A percentile compares a stretch with the other conserved stretches of the same genome.
phyloP scores from a whole-genome alignment of 2,113 vertebrate species.

The Lophius piscatorius region DNA sequence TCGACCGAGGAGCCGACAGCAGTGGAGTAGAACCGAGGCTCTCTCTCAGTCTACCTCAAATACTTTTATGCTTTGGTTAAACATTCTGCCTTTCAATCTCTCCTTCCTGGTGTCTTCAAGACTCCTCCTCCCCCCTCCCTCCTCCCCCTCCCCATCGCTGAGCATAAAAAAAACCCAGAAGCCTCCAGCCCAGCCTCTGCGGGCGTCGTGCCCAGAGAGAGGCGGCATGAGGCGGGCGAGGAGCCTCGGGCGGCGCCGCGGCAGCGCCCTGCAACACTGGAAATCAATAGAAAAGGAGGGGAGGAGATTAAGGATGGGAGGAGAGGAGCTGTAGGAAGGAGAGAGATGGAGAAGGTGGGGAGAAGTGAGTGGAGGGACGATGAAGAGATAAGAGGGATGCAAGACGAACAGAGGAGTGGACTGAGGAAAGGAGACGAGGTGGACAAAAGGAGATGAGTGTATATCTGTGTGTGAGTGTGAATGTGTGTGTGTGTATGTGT shows the following conservation, averaged over 20 bases:
- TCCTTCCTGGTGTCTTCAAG: too few species aligned
- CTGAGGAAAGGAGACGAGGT: conserved; percentile 49
- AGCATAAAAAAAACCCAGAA: conserved; percentile 21
- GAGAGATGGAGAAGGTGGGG: conserved; percentile 5
- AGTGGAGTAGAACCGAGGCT: too few species aligned
- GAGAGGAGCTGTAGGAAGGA: background rate
- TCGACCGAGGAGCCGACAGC: too few species aligned
- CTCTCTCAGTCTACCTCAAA: too few species aligned
- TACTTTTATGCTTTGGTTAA: too few species aligned
- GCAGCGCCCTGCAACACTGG: conserved; percentile 47
- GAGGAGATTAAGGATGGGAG: conserved; percentile 1
- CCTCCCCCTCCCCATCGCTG: conserved; percentile 21
- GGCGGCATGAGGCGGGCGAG: conserved; percentile 60
- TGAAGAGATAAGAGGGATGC: conserved; percentile 22
- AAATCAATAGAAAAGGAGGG: conserved; percentile 40
- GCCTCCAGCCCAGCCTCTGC: conserved; percentile 52
- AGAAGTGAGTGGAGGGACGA: conserved; percentile 18
- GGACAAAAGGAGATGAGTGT: conserved; percentile 67
- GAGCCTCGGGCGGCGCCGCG: conserved; percentile 50
- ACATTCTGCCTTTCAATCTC: conserved; percentile 28
- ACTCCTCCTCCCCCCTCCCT: too few species aligned
- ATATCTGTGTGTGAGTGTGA: conserved; percentile 48
- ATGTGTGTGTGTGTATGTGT: conserved; percentile 52
- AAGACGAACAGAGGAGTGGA: conserved; percentile 28
- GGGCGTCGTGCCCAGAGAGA: conserved; percentile 62